Conservation (phyloP, 2,113 vertebrate genomes). For the Rutilus rutilus region DNA sequence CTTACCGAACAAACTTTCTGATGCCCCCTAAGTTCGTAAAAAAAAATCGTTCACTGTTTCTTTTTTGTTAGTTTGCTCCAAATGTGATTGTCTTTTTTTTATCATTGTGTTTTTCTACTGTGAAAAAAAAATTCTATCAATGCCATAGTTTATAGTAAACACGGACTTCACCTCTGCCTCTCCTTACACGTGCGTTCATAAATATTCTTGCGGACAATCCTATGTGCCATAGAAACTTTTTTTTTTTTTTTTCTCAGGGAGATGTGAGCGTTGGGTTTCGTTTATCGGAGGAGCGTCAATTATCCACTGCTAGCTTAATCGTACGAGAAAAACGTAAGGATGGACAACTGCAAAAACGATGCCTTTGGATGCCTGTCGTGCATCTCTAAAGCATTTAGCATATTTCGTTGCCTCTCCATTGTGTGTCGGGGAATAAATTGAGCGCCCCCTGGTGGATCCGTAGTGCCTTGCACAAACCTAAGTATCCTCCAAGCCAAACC, state of each 20-base stretch:
- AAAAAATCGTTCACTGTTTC: constrained; percentile 38
- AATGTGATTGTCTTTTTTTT: constrained; percentile 51
- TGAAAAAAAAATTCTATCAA: constrained; percentile 68
- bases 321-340: neutral
- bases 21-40: neutral
- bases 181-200: constrained; percentile 59
- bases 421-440: constrained; percentile 54
- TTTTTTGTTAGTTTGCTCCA: constrained; percentile 51
- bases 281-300: constrained; percentile 7
- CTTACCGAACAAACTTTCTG: constrained; percentile 32
- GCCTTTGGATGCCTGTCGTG: constrained; percentile 8
- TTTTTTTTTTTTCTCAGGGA: constrained; percentile 70
- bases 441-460: constrained; percentile 66
- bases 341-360: constrained; percentile 11
- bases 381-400: constrained; percentile 21
- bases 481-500: constrained; percentile 61
- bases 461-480: constrained; percentile 76
- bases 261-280: constrained; percentile 61
- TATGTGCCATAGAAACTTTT: constrained; percentile 75
- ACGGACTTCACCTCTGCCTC: constrained; percentile 52
- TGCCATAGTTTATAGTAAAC: constrained; percentile 59
- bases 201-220: constrained; percentile 74
- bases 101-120: constrained; percentile 68
- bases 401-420: constrained; percentile 32
- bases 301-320: constrained; percentile 14